Evolutionary conservation across 2,113 vertebrate species (phyloP).

Genomic region (Rhinogobius similis): DNA sequence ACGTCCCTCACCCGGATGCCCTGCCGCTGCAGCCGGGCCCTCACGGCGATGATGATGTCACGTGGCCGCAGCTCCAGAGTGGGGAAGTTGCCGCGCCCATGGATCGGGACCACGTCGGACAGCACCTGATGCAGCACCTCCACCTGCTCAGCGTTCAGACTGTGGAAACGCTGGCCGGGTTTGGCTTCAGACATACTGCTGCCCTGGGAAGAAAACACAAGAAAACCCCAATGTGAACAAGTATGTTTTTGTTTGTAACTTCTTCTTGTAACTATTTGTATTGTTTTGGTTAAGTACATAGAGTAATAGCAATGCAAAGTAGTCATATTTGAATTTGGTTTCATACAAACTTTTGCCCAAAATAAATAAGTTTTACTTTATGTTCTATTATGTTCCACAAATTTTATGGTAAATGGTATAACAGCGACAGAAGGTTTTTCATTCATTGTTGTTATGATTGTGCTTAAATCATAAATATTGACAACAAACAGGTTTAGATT

Average conservation of each 20-base stretch:
- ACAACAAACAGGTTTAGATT: too few species aligned
- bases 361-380: neutral
- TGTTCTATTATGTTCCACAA: too few species aligned
- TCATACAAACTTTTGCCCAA: too few species aligned
- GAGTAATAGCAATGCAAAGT: too few species aligned
- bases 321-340: too few species aligned
- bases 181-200: slow-evolving; percentile 85
- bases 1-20: slow-evolving; percentile 87
- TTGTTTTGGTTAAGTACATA: too few species aligned
- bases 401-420: neutral
- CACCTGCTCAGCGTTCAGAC: slow-evolving; percentile 90
- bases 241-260: too few species aligned
- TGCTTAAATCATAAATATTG: too few species aligned
- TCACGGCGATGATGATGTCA: slow-evolving; percentile 90
- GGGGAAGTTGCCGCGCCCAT: slow-evolving; percentile 95
- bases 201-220: slow-evolving; percentile 27
- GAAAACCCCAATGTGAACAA: neutral
- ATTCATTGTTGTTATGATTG: too few species aligned
- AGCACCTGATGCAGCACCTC: slow-evolving; percentile 84
- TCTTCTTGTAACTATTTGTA: too few species aligned
- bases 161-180: slow-evolving; percentile 86
- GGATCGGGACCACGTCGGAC: slow-evolving; percentile 89
- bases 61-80: slow-evolving; percentile 92
- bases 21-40: slow-evolving; percentile 84
- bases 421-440: neutral